A percentile compares a stretch with the other conserved stretches of the same genome.
phyloP scores from a whole-genome alignment of 2,797 vertebrate genomes.

The Nyctibius grandis region DNA sequence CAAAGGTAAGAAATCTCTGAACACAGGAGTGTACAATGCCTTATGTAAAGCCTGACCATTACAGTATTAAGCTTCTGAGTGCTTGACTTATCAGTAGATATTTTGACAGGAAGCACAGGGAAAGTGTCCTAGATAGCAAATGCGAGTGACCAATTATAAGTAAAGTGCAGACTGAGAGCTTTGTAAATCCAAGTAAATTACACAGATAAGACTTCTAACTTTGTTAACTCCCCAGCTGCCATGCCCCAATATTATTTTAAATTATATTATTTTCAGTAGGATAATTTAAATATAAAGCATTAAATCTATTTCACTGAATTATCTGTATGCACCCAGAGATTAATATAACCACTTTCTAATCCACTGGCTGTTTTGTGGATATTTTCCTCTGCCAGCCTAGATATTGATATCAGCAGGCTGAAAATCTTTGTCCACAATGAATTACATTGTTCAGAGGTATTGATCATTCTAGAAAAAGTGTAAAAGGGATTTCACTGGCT shows the following conservation, averaged over 20 bases:
- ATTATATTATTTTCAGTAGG: not conserved
- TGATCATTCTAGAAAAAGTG: not conserved
- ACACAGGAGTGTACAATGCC: not conserved
- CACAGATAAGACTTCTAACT: not conserved
- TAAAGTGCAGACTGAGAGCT: constrained; percentile 12
- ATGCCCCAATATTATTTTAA: not conserved
- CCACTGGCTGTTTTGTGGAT: not conserved
- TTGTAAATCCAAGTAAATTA: constrained; percentile 42
- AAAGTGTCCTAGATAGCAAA: constrained; percentile 30
- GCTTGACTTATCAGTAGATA: constrained; percentile 14
- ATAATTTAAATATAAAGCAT: not conserved
- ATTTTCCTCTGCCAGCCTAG: not conserved
- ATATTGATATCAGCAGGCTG: not conserved
- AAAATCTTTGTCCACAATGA: not conserved
- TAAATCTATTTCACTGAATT: not conserved
- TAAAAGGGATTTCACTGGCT: not conserved
- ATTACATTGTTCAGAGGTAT: not conserved
- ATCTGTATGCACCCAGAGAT: not conserved
- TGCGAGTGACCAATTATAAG: constrained; percentile 8
- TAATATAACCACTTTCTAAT: not conserved
- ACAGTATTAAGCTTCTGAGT: not conserved
- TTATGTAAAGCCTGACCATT: constrained; percentile 32
- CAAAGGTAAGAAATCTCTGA: not conserved
- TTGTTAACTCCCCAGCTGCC: not conserved
- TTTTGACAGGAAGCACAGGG: not conserved